Base-by-base conservation (phyloP, 2,888 invertebrate genomes). In the Congeria kusceri region DNA sequence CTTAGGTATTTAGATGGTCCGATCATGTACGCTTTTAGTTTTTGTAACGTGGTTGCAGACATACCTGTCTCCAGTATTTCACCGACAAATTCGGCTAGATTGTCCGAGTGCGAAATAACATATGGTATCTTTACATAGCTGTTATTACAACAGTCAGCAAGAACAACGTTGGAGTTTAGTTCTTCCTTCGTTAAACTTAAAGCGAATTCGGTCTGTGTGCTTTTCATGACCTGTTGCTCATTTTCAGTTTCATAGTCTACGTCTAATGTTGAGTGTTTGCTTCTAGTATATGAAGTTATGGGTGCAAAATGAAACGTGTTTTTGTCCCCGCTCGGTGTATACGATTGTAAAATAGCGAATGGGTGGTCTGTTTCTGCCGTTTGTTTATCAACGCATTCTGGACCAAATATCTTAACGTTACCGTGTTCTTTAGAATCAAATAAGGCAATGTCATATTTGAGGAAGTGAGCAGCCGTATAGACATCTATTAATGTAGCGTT, bases 51-150 rank as follows among this genome's bases (percentile, higher is more conserved):
- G 23, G 32, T 29, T 9, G 39, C 39, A 11, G 56, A 53, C n/a
- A 56, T 20, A 23, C 29, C 39, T 5, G 66, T 66, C 15, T 53
- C 39, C 5, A 66, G 29, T n/a, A 23, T 39, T 11, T 20, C 20
- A 20, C 66, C 66, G 39, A 53, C 53, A 23, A 66, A 66, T 20
- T 66, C 66, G 0, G 66, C 25, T 29, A 66, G 20, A 20, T 29
- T 56, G 1, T 28, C 23, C 11, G 66, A 66, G 20, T 39, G 32
- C 0, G 39, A 29, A 9, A 56, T 23, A n/a, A 56, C 29, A 15
- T 20, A 56, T 5, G 66, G 66, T 13, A 66, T 66, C 9, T 13
- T 20, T 18, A 66, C 23, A 27, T 32, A 3, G 11, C 39, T 49
- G 5, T 23, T 66, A 15, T 39, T 57, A 20, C 29, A 28, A 23